Evolutionary conservation across 1,140 invertebrate species (phyloP), one percentile per base, ranked within the genome.

Genomic region (Listronotus oregonensis): DNA sequence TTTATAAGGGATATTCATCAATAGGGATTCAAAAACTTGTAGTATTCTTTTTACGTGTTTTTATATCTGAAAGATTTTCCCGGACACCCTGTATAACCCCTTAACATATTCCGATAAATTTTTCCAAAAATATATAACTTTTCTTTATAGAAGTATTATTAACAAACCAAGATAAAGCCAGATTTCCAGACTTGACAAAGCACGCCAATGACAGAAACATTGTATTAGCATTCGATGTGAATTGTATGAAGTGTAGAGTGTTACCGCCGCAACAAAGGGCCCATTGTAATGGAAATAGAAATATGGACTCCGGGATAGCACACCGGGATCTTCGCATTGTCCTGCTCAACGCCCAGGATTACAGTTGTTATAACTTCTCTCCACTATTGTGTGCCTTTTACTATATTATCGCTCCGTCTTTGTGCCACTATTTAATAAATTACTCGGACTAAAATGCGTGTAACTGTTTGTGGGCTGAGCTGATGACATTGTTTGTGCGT

Each of bases 241-340:
- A 63, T 32, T 64, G 51, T 58, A 58, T 58, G 55, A 57, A 65
- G 55, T 57, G 63, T 34, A 54, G 54, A 65, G 63, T 56, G 51
- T 51, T 56, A 44, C 46, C 46, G 17, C 54, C 44, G 54, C 54
- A 65, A 57, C 54, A 65, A 65, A 65, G 50, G 49, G 32, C 54
- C 63, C 47, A 65, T 65, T 65, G 63, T 65, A 65, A 65, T 65
- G 63, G 63, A 65, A 65, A 65, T 65, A 50, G 63, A 51, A 58
- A 51, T 51, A 51, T 56, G 63, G 63, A 39, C 43, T 47, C 61
- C 15, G 61, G 51, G 51, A 55, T 64, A 56, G 51, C 43, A 43
- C 63, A 51, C 54, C 54, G 54, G 63, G 55, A 65, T 65, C 63
- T 65, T 65, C 63, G 55, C 55, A 65, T 65, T 65, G 63, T 65